Conservation (phyloP, 1,140 invertebrate genomes). For the Pogonomyrmex californicus region DNA sequence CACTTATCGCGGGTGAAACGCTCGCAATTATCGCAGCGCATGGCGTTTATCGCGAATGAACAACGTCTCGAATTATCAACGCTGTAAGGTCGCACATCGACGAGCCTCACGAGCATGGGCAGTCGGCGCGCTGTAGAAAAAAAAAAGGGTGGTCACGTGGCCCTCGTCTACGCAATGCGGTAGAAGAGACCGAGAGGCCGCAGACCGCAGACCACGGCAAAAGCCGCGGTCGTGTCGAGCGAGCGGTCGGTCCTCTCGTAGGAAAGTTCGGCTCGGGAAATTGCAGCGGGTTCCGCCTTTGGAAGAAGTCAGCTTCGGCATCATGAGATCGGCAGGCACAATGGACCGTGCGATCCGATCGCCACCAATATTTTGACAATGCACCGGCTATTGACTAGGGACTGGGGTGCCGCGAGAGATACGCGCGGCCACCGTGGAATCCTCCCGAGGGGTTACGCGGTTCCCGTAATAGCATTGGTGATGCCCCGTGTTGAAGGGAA, state of each 20-base stretch:
- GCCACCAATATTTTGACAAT: slow-evolving; percentile 87
- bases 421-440: slow-evolving; percentile 66
- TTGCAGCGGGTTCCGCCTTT: slow-evolving; percentile 54
- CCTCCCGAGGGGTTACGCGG: slow-evolving; percentile 55
- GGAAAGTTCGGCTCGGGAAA: slow-evolving; percentile 62
- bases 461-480: slow-evolving; percentile 32
- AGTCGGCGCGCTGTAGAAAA: slow-evolving; percentile 27
- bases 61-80: not conserved
- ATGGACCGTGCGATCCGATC: slow-evolving; percentile 80
- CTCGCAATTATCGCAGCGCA: not conserved
- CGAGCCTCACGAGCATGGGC: not conserved
- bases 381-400: slow-evolving; percentile 80
- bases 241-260: slow-evolving; percentile 60
- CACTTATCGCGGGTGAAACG: not conserved
- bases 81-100: slow-evolving; percentile 19
- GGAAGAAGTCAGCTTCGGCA: slow-evolving; percentile 82
- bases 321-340: slow-evolving; percentile 75
- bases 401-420: slow-evolving; percentile 36
- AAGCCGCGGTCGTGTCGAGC: not conserved
- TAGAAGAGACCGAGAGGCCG: slow-evolving; percentile 42
- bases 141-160: slow-evolving; percentile 28
- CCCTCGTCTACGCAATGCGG: slow-evolving; percentile 40
- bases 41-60: slow-evolving; percentile 12
- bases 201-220: slow-evolving; percentile 19
- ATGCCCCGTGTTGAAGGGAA: slow-evolving; percentile 66